These are phyloP conservation scores for Cantharis lateralis DNA, from an alignment of 2,888 invertebrate genomes.

Conservation along the genomic window DNA sequence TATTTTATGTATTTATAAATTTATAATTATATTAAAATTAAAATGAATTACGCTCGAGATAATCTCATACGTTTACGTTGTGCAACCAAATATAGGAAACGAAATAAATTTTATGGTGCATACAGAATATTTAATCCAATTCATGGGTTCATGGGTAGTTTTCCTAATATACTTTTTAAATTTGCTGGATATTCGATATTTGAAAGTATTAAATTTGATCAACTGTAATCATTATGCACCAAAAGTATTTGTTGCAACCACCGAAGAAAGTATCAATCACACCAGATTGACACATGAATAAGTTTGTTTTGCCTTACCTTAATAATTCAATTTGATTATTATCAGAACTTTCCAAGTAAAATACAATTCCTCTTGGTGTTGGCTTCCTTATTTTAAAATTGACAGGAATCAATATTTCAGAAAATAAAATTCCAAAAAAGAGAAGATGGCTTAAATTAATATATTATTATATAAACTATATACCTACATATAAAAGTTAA, in stretches of 20 bases:
- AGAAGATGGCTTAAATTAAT: no score
- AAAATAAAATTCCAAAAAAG: background rate
- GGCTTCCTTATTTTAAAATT: background rate
- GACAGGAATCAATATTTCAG: background rate
- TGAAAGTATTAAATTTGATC: background rate
- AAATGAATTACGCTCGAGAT: background rate
- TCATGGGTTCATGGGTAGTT: no score
- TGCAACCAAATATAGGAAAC: background rate
- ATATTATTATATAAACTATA: no score
- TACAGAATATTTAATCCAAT: background rate
- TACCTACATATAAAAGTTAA: no score
- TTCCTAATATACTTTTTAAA: no score
- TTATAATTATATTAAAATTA: background rate
- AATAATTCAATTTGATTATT: background rate
- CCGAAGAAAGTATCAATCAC: background rate
- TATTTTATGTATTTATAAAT: background rate
- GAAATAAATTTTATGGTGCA: background rate
- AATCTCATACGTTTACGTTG: background rate
- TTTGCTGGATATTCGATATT: background rate
- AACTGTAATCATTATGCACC: background rate
- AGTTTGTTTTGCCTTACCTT: background rate
- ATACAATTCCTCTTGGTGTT: background rate
- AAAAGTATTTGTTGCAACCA: background rate
- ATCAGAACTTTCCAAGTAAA: background rate
- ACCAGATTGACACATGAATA: background rate